phyloP scores from a whole-genome alignment of 2,888 invertebrate species.

The Bugula neritina region DNA sequence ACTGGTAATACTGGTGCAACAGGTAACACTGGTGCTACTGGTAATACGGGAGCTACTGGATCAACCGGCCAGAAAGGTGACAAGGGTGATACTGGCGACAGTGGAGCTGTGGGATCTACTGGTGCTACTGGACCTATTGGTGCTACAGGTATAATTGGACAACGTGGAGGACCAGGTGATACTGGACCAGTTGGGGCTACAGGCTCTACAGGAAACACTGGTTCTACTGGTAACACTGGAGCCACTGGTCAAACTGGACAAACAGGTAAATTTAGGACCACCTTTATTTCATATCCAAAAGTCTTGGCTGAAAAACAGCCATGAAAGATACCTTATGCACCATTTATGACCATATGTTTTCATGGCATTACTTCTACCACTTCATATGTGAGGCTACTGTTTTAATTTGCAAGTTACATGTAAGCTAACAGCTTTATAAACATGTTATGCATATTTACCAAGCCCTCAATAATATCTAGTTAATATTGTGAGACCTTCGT shows the following conservation, averaged over 20 bases:
- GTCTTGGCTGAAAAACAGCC: no score
- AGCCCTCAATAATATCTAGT: no score
- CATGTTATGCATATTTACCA: no score
- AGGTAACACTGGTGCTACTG: conserved; percentile 29
- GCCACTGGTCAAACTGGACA: conserved; percentile 11
- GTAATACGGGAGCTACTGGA: conserved; percentile 29
- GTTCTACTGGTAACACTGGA: conserved; percentile 29
- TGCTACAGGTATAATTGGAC: conserved; percentile 23
- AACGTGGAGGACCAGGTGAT: conserved; percentile 8
- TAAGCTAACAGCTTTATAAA: no score
- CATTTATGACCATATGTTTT: no score
- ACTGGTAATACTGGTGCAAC: conserved; percentile 29
- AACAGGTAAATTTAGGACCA: not conserved
- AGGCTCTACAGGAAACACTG: conserved; percentile 29
- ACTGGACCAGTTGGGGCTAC: conserved; percentile 17
- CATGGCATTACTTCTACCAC: no score
- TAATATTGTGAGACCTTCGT: no score
- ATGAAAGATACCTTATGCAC: no score
- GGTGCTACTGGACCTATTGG: conserved; percentile 28
- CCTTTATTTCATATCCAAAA: no score
- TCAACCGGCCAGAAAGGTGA: conserved; percentile 22
- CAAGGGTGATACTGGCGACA: conserved; percentile 28
- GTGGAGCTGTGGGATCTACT: conserved; percentile 29
- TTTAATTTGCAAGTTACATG: no score
- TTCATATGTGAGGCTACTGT: no score